Percentiles rank a stretch among this genome's conserved stretches.
Conservation (phyloP, 2,888 invertebrate genomes). For the Pseudococcus jackbeardsleyi region DNA sequence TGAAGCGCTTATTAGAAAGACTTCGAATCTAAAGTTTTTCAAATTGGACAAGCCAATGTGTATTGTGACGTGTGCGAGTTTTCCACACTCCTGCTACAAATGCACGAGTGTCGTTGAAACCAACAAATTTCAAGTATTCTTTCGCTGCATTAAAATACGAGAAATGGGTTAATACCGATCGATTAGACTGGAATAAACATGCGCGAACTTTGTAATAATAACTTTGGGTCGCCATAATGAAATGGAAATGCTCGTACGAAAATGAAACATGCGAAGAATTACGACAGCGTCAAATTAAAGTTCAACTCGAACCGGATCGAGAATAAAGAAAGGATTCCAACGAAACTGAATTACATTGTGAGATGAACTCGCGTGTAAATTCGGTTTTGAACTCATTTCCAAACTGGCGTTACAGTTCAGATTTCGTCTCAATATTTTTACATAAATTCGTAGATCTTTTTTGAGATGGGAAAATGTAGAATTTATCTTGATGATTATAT, state of each 20-base stretch:
- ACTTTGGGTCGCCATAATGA: slow-evolving; percentile 45
- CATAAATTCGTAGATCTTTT: too few species aligned
- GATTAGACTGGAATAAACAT: slow-evolving; percentile 56
- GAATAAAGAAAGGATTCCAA: background rate
- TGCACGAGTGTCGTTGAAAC: slow-evolving; percentile 28
- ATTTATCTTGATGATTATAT: too few species aligned
- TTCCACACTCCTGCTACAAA: background rate
- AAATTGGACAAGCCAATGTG: background rate
- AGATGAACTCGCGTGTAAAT: background rate
- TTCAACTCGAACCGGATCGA: background rate
- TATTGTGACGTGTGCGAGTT: slow-evolving; percentile 11
- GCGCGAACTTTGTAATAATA: slow-evolving; percentile 40
- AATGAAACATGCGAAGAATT: slow-evolving; percentile 4
- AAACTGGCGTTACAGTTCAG: too few species aligned
- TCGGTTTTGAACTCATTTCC: too few species aligned
- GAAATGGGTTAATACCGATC: slow-evolving; percentile 59
- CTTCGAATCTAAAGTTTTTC: background rate
- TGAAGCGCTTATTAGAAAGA: background rate
- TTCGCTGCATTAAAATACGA: slow-evolving; percentile 27
- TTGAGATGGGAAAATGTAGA: too few species aligned
- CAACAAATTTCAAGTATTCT: slow-evolving; percentile 41
- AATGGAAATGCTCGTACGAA: slow-evolving; percentile 21
- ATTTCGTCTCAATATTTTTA: too few species aligned
- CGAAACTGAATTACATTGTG: background rate
- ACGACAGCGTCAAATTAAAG: background rate